These are phyloP conservation scores for Pogoniulus pusillus DNA, from an alignment of 2,797 vertebrate genomes.

Conservation along the genomic window DNA sequence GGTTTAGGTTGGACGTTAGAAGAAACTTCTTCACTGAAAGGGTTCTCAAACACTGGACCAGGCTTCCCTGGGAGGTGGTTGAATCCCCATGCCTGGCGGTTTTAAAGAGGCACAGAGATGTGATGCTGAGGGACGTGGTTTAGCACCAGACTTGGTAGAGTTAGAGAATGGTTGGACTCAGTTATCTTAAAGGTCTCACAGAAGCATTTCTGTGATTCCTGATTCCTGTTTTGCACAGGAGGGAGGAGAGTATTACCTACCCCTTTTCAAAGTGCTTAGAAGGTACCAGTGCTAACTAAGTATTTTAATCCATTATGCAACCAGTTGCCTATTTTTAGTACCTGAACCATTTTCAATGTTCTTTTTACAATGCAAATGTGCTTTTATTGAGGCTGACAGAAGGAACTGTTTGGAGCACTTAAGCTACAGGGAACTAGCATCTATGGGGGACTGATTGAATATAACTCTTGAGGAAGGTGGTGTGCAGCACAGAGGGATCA, in stretches of 20 bases:
- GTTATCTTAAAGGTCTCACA: too few relatives aligned
- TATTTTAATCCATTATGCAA: conserved; percentile 51
- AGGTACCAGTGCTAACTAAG: background rate
- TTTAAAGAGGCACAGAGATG: too few relatives aligned
- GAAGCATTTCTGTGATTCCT: background rate
- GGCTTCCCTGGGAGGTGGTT: too few relatives aligned
- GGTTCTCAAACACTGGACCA: too few relatives aligned
- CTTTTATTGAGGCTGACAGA: conserved; percentile 22
- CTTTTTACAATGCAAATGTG: conserved; percentile 15
- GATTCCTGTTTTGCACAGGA: background rate
- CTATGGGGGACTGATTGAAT: background rate
- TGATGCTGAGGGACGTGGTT: too few relatives aligned
- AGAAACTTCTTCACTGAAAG: too few relatives aligned
- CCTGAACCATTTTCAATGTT: conserved; percentile 37
- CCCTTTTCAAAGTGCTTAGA: background rate
- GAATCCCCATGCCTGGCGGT: too few relatives aligned
- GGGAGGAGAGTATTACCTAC: background rate
- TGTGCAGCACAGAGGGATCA: background rate
- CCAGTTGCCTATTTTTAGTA: conserved; percentile 49
- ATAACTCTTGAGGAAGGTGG: background rate
- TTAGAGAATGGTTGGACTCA: too few relatives aligned
- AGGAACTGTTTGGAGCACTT: background rate
- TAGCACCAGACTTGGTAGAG: too few relatives aligned
- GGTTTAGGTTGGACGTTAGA: too few relatives aligned
- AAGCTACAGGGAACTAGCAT: background rate